A percentile compares a stretch with the other conserved stretches of the same genome.
These are phyloP conservation scores for Drosophila atroscutellata DNA, from an alignment of 2,888 invertebrate genomes.

Conservation along the genomic window DNA sequence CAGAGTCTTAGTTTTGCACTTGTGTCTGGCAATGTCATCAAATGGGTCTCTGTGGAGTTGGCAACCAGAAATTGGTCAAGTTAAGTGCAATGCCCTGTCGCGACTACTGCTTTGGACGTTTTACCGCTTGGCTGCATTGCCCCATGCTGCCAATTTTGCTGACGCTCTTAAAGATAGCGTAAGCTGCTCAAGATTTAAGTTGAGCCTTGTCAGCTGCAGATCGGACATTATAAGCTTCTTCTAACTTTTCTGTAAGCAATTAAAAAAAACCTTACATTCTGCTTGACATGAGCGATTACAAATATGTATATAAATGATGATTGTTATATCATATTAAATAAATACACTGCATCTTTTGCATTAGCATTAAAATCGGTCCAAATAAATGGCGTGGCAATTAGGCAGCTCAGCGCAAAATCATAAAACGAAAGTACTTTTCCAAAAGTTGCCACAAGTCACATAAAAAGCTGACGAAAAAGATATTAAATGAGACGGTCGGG, in stretches of 20 bases:
- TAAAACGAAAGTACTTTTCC: conserved; percentile 62
- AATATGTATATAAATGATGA: background rate
- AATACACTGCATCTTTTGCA: conserved; percentile 47
- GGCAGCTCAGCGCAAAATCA: conserved; percentile 49
- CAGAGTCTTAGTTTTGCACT: conserved; percentile 49
- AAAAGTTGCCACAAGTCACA: conserved; percentile 63
- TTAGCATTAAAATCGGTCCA: conserved; percentile 57
- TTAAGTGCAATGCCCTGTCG: conserved; percentile 76
- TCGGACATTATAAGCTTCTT: conserved; percentile 44
- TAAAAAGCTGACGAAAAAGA: conserved; percentile 51
- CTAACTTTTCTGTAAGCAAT: conserved; percentile 50
- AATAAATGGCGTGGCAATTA: conserved; percentile 54
- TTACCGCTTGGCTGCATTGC: conserved; percentile 53
- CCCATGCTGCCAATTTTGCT: conserved; percentile 47
- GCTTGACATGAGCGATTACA: conserved; percentile 37
- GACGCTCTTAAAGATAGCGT: conserved; percentile 65
- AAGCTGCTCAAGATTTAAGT: conserved; percentile 53
- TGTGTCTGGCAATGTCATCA: conserved; percentile 43
- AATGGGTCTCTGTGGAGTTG: conserved; percentile 8
- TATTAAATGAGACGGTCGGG: conserved; percentile 34
- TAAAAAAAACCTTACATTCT: conserved; percentile 26
- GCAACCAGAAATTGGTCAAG: conserved; percentile 60
- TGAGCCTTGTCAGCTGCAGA: conserved; percentile 17
- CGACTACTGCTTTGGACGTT: conserved; percentile 56
- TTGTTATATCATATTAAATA: background rate